These are phyloP conservation scores for Tachina fera DNA, from an alignment of 2,888 invertebrate species.

Conservation along the genomic window DNA sequence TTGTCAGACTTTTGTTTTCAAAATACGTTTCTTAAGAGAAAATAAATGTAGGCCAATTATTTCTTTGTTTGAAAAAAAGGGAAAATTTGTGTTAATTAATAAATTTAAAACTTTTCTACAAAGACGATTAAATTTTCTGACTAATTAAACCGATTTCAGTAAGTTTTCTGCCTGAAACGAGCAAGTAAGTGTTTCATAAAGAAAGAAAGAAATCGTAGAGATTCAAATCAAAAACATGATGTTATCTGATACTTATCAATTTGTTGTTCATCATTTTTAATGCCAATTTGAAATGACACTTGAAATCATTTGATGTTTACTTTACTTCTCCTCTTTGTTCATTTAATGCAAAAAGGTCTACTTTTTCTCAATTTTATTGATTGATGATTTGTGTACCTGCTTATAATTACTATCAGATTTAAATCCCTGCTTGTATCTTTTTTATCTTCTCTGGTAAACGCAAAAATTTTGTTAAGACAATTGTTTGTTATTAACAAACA, in stretches of 20 bases:
- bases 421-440: conserved; percentile 37
- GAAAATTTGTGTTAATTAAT: not conserved
- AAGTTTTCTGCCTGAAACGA: not conserved
- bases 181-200: conserved; percentile 15
- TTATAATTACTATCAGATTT: conserved; percentile 58
- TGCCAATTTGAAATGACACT: conserved; percentile 70
- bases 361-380: conserved; percentile 44
- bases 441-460: conserved; percentile 7
- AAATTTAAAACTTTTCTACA: not conserved
- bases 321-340: not conserved
- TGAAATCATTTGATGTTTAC: conserved; percentile 49
- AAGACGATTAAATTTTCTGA: conserved; percentile 15
- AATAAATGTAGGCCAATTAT: conserved; percentile 54
- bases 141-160: conserved; percentile 34
- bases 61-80: not conserved
- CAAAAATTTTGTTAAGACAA: conserved; percentile 43
- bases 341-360: conserved; percentile 60
- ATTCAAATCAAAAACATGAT: conserved; percentile 25
- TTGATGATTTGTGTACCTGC: conserved; percentile 67
- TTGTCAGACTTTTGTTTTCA: conserved; percentile 64
- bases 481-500: conserved; percentile 53
- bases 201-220: not conserved
- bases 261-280: conserved; percentile 65
- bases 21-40: not conserved
- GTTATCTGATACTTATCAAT: conserved; percentile 62